These are phyloP conservation scores for Morone chrysops DNA, from an alignment of 2,113 vertebrate species.

Conservation along the genomic window DNA sequence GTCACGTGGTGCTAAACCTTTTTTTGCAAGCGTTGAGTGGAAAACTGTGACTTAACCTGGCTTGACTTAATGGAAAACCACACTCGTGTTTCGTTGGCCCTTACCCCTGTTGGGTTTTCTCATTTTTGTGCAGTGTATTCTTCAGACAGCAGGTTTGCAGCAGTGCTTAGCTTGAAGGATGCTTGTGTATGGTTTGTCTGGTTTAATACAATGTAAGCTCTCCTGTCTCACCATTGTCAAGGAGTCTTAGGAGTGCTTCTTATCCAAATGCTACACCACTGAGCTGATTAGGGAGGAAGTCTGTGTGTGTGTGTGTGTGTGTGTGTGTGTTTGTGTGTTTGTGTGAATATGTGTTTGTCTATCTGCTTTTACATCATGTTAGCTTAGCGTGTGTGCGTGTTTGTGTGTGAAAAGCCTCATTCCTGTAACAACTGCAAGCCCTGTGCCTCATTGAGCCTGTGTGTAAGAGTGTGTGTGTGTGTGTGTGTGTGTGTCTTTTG, in stretches of 20 bases:
- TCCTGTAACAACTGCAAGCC: conserved; percentile 63
- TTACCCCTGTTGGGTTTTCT: neutral
- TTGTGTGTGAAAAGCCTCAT: conserved; percentile 46
- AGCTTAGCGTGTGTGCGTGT: conserved; percentile 18
- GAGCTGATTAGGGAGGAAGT: conserved; percentile 74
- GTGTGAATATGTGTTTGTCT: conserved; percentile 39
- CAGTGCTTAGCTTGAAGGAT: conserved; percentile 67
- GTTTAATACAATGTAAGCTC: conserved; percentile 78
- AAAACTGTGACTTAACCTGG: conserved; percentile 8
- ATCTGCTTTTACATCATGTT: conserved; percentile 53
- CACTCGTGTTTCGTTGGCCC: neutral
- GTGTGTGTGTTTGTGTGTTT: neutral
- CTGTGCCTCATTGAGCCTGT: conserved; percentile 30
- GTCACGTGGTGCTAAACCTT: no score
- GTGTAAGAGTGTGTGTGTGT: neutral
- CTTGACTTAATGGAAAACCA: conserved; percentile 4
- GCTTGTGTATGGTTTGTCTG: conserved; percentile 72
- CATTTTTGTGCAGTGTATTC: conserved; percentile 2
- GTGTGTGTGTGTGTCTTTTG: conserved; percentile 60
- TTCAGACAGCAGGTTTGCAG: conserved; percentile 41
- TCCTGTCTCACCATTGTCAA: conserved; percentile 75
- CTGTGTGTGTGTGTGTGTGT: conserved; percentile 4
- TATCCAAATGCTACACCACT: conserved; percentile 74
- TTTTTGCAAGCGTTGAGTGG: neutral
- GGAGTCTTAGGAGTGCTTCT: conserved; percentile 71